These are phyloP conservation scores for Hemicrepidius hirtus DNA, from an alignment of 2,888 invertebrate genomes.

Conservation along the genomic window DNA sequence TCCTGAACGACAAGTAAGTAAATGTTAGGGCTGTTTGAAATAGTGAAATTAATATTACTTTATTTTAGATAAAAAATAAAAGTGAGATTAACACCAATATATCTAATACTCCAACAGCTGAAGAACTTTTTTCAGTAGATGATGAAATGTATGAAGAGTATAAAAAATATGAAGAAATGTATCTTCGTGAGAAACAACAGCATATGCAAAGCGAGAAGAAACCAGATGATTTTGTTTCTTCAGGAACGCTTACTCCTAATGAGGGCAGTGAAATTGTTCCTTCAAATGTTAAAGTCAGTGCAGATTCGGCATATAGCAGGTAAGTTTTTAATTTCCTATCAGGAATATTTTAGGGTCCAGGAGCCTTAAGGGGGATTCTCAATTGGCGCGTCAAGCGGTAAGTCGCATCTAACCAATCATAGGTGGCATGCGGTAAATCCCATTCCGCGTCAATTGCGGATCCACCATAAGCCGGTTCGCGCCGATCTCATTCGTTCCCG, in stretches of 20 bases:
- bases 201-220: conserved; percentile 55
- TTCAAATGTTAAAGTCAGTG: conserved; percentile 56
- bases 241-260: conserved; percentile 36
- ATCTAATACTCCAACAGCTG: conserved; percentile 57
- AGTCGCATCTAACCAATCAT: no score
- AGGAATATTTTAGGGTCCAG: no score
- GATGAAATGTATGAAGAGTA: conserved; percentile 70
- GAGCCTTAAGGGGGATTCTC: no score
- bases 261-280: conserved; percentile 22
- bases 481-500: no score
- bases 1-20: conserved; percentile 16
- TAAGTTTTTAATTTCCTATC: no score
- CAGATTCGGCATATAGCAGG: conserved; percentile 88
- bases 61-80: conserved; percentile 59
- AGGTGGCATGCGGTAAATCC: no score
- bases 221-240: conserved; percentile 43
- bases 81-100: not conserved
- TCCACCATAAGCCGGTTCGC: no score
- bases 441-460: no score
- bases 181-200: conserved; percentile 69
- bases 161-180: conserved; percentile 69
- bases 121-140: conserved; percentile 67
- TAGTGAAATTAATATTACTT: no score
- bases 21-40: not conserved
- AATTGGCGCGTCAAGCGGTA: no score